These are phyloP conservation scores for Trichechus manatus DNA, from an alignment of 2,113 vertebrate species.

Conservation along the genomic window DNA sequence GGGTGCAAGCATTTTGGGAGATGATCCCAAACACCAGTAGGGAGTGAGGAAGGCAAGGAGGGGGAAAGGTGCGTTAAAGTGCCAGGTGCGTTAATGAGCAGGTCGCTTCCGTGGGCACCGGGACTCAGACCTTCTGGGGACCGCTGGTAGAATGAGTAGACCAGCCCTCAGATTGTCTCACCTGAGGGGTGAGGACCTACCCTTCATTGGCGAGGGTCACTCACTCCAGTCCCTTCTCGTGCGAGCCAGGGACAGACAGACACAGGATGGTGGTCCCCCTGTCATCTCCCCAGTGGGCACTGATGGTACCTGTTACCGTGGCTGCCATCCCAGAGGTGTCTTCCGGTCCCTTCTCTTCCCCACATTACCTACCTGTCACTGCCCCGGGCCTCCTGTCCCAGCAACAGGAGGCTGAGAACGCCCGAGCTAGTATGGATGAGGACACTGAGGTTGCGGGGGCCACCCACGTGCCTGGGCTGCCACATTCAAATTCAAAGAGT, in stretches of 20 bases:
- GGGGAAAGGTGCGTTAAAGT: neutral
- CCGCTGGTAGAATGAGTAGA: neutral
- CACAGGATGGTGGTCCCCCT: accelerated
- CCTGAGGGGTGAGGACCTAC: neutral
- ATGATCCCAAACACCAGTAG: neutral
- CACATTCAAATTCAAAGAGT: neutral
- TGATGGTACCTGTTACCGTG: accelerated
- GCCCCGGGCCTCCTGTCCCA: neutral
- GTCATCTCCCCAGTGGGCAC: neutral
- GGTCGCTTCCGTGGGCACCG: neutral
- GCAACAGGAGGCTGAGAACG: neutral
- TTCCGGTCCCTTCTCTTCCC: neutral
- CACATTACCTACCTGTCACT: accelerated
- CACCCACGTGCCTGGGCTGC: accelerated
- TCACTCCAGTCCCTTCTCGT: neutral
- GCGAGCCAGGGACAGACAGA: neutral
- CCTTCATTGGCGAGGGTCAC: neutral
- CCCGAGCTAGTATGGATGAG: neutral
- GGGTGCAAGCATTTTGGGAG: neutral
- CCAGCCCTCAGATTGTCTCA: too few species aligned
- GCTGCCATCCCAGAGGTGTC: neutral
- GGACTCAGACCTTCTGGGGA: neutral
- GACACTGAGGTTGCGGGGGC: neutral
- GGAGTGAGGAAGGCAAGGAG: neutral
- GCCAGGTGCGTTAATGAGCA: neutral